Evolutionary conservation across 2,888 invertebrate species (phyloP).

Genomic region (Lycia hirtaria): DNA sequence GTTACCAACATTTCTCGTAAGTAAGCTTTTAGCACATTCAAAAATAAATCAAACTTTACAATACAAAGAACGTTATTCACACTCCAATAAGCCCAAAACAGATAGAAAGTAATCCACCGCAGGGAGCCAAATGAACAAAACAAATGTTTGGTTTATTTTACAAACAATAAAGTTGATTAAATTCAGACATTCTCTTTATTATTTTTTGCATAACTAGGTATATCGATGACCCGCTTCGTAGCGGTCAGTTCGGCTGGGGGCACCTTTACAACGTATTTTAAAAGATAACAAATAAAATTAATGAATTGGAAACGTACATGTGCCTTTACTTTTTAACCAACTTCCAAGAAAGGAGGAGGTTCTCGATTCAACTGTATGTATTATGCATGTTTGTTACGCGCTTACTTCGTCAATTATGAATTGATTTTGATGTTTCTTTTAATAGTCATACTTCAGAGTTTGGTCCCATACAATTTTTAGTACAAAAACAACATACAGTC

Average conservation of each 20-base stretch:
- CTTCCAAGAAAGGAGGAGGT: no score
- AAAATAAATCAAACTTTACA: constrained; percentile 2
- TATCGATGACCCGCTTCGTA: constrained; percentile 1
- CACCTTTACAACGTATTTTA: not conserved
- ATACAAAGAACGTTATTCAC: constrained; percentile 2
- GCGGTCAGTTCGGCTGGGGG: constrained; percentile 14
- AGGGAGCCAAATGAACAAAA: constrained; percentile 12
- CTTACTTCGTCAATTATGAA: no score
- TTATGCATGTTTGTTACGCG: no score
- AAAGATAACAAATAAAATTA: not conserved
- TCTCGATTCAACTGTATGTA: no score
- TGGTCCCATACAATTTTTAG: no score
- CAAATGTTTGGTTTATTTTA: constrained; percentile 21
- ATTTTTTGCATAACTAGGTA: constrained; percentile 16
- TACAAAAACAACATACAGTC: no score
- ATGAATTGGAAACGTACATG: not conserved
- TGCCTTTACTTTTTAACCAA: not conserved
- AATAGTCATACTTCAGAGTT: no score
- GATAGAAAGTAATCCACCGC: constrained; percentile 18
- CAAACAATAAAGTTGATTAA: constrained; percentile 31
- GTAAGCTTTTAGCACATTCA: not conserved
- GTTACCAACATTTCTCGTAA: not conserved
- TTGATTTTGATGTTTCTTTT: no score
- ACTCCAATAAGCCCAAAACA: constrained; percentile 10
- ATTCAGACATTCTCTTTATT: constrained; percentile 13